phyloP scores from a whole-genome alignment of 2,113 vertebrate genomes.

The Mellivora capensis region DNA sequence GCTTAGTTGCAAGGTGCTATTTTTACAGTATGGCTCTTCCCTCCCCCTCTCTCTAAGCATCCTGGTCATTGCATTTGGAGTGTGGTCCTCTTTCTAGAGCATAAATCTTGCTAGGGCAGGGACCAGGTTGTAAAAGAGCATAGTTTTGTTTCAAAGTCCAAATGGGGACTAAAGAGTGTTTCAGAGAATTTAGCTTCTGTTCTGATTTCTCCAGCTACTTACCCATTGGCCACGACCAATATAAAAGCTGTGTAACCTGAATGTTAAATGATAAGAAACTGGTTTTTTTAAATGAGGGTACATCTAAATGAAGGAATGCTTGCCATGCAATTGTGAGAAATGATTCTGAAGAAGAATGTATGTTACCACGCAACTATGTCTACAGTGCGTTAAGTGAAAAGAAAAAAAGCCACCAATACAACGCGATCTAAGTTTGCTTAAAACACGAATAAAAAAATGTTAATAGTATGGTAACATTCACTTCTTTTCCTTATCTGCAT shows the following conservation, averaged over 20 bases:
- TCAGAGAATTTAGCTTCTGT: background rate
- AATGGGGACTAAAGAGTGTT: background rate
- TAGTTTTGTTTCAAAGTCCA: constrained; percentile 14
- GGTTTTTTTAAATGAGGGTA: background rate
- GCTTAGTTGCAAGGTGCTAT: constrained; percentile 37
- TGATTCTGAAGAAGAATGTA: background rate
- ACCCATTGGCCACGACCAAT: background rate
- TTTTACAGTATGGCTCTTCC: background rate
- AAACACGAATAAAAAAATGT: background rate
- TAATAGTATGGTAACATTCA: background rate
- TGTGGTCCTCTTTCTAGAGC: background rate
- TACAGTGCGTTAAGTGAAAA: background rate
- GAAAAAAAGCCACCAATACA: background rate
- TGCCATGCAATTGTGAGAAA: background rate
- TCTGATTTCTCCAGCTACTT: background rate
- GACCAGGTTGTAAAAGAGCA: background rate
- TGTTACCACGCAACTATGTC: background rate
- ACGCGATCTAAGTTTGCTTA: background rate
- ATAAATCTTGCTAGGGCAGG: background rate
- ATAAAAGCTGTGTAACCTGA: background rate
- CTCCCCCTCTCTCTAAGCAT: background rate
- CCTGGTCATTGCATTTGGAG: background rate
- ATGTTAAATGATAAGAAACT: background rate
- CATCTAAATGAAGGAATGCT: background rate
- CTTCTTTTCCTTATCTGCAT: background rate